Evolutionary conservation across 2,113 vertebrate genomes (phyloP).

Genomic region (Mastomys coucha): DNA sequence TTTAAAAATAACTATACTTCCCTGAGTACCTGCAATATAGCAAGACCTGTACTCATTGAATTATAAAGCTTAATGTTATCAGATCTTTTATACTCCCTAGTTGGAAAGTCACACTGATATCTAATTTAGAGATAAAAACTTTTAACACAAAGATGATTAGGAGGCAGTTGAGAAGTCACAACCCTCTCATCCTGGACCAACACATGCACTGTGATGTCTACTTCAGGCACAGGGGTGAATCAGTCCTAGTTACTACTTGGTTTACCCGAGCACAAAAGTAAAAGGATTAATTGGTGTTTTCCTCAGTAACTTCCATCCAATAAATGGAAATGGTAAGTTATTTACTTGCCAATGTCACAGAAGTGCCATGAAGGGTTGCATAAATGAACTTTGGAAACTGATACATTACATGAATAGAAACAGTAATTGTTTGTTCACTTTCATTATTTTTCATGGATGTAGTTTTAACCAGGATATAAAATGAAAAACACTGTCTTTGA

Average conservation of each 20-base stretch:
- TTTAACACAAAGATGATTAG: background rate
- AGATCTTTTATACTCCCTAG: background rate
- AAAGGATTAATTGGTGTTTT: background rate
- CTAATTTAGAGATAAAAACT: background rate
- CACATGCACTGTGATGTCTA: rapidly evolving
- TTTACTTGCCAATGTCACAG: background rate
- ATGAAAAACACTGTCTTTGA: constrained; percentile 29
- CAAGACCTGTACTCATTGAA: background rate
- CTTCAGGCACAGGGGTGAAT: background rate
- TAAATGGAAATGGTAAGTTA: constrained; percentile 24
- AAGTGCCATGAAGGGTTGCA: background rate
- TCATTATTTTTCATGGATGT: background rate
- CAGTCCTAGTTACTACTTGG: background rate
- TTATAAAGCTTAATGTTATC: background rate
- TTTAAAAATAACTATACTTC: background rate
- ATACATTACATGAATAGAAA: background rate
- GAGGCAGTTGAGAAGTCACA: background rate
- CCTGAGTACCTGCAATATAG: background rate
- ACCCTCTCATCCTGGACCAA: background rate
- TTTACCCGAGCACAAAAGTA: background rate
- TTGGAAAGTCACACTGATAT: background rate
- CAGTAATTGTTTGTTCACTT: background rate
- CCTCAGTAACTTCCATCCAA: background rate
- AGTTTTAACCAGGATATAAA: background rate
- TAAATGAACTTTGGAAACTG: background rate